These are phyloP conservation scores for Crotalus horridus DNA, from an alignment of 2,113 vertebrate species.

Conservation along the genomic window DNA sequence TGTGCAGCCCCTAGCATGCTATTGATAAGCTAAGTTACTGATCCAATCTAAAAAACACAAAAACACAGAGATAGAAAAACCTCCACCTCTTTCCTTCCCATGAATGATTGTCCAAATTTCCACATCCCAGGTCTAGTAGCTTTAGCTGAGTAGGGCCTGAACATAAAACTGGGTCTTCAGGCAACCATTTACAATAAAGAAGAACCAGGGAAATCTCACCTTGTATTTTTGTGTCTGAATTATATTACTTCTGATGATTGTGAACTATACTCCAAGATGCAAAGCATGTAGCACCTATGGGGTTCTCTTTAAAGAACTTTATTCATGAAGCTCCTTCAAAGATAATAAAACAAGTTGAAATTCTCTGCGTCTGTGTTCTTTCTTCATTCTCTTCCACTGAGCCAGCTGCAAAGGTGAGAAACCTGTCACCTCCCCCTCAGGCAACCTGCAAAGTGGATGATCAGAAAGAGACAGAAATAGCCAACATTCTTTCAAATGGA, in stretches of 20 bases:
- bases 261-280: slow-evolving; percentile 56
- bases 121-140: neutral
- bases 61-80: neutral
- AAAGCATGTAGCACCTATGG: slow-evolving; percentile 59
- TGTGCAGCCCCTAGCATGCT: neutral
- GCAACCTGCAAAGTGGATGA: slow-evolving; percentile 54
- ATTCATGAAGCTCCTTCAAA: slow-evolving; percentile 54
- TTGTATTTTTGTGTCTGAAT: slow-evolving; percentile 24
- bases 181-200: neutral
- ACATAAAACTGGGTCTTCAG: neutral
- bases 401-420: slow-evolving; percentile 61
- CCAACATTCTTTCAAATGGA: slow-evolving; percentile 50
- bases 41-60: neutral
- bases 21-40: neutral
- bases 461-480: slow-evolving; percentile 51
- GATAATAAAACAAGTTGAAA: slow-evolving; percentile 54
- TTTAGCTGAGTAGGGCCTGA: neutral
- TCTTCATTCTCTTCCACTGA: slow-evolving; percentile 46
- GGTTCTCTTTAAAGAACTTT: slow-evolving; percentile 52
- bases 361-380: slow-evolving; percentile 53
- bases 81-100: neutral
- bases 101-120: neutral
- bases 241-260: slow-evolving; percentile 21
- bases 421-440: slow-evolving; percentile 60
- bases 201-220: neutral